Percentiles rank a stretch among this genome's conserved stretches.
phyloP scores from a whole-genome alignment of 2,797 vertebrate species.

The Mus spretus region DNA sequence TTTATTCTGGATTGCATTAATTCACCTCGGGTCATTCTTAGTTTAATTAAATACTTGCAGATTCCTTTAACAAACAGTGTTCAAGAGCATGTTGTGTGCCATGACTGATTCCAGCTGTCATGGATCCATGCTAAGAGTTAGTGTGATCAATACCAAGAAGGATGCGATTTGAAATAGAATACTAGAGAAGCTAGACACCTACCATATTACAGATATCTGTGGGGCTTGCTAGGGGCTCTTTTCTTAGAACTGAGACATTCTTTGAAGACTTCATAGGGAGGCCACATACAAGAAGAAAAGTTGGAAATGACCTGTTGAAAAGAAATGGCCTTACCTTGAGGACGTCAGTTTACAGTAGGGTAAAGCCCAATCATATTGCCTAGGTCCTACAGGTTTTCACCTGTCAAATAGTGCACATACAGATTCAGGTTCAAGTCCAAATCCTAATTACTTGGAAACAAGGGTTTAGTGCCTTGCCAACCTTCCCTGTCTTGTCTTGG shows the following conservation, averaged over 20 bases:
- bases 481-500: background rate
- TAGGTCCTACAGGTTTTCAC: background rate
- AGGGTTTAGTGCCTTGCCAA: background rate
- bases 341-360: background rate
- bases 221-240: background rate
- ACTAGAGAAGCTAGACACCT: background rate
- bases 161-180: background rate
- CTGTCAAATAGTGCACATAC: background rate
- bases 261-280: background rate
- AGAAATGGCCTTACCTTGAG: constrained; percentile 1
- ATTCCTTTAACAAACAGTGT: constrained; percentile 29
- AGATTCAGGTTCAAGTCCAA: constrained; percentile 23
- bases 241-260: background rate
- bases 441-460: background rate
- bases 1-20: background rate
- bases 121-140: background rate
- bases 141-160: background rate
- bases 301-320: background rate
- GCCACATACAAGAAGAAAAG: constrained; percentile 3
- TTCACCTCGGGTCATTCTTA: background rate
- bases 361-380: background rate
- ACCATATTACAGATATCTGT: background rate
- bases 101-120: background rate
- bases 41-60: constrained; percentile 5
- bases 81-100: background rate